A percentile compares a stretch with the other conserved stretches of the same genome.
Evolutionary conservation across 35 echinoderm and acorn worm species (phyloP).

Genomic region (Nesometra sesokonis): DNA sequence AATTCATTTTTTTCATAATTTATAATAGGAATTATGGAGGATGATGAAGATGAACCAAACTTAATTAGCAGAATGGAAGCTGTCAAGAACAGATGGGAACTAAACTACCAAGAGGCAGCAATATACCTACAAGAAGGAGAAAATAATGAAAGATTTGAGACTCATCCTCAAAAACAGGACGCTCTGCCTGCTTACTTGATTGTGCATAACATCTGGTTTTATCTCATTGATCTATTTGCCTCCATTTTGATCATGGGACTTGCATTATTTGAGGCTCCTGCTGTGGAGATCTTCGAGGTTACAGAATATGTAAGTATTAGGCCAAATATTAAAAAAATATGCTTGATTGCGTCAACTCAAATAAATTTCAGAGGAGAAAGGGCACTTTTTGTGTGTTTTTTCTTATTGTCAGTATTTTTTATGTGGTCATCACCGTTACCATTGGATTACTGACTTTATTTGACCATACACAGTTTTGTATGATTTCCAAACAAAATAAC

Average conservation of each 20-base stretch:
- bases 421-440: too few species aligned
- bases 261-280: constrained; percentile 62
- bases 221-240: constrained; percentile 55
- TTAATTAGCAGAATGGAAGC: not conserved
- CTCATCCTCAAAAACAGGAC: constrained; percentile 61
- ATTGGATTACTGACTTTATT: too few species aligned
- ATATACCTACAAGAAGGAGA: constrained; percentile 86
- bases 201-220: constrained; percentile 81
- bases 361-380: too few species aligned
- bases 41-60: not conserved
- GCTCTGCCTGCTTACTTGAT: constrained; percentile 83
- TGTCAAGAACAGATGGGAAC: constrained; percentile 46
- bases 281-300: constrained; percentile 53
- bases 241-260: constrained; percentile 57
- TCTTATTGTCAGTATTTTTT: too few species aligned
- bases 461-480: too few species aligned
- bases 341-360: too few species aligned
- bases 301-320: constrained; percentile 46
- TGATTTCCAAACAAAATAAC: too few species aligned
- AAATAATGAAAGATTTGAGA: constrained; percentile 72
- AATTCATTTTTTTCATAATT: not conserved
- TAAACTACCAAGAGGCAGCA: constrained; percentile 85
- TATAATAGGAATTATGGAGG: not conserved
- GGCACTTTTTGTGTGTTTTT: too few species aligned
- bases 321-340: not conserved